Evolutionary conservation across 2,888 invertebrate species (phyloP).

Genomic region (Apamea monoglypha): DNA sequence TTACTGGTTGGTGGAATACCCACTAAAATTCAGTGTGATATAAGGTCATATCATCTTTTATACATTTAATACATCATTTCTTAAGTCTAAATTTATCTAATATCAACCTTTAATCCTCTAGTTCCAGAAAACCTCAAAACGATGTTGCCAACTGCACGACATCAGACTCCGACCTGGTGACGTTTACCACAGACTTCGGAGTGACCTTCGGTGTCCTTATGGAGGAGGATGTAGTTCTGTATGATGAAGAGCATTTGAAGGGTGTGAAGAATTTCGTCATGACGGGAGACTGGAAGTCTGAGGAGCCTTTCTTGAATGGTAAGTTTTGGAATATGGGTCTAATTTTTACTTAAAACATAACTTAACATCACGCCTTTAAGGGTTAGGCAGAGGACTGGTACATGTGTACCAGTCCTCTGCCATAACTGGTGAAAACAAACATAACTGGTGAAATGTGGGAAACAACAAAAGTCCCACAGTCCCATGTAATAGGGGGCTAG

Average conservation of each 20-base stretch:
- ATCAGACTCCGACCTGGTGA: slow-evolving; percentile 59
- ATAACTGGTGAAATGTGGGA: too few species aligned
- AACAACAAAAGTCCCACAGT: too few species aligned
- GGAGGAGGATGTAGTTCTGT: slow-evolving; percentile 80
- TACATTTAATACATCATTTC: not conserved
- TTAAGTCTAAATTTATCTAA: not conserved
- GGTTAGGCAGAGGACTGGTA: not conserved
- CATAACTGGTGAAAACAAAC: too few species aligned
- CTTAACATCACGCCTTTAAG: too few species aligned
- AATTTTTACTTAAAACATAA: not conserved
- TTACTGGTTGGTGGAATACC: too few species aligned
- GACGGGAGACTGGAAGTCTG: slow-evolving; percentile 69
- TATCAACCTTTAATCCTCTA: slow-evolving; percentile 55
- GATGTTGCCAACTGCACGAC: slow-evolving; percentile 73
- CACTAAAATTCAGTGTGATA: too few species aligned
- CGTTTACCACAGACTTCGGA: slow-evolving; percentile 83
- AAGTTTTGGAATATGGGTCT: slow-evolving; percentile 46
- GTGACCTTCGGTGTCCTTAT: slow-evolving; percentile 79
- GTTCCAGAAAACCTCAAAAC: slow-evolving; percentile 79
- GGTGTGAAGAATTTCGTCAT: slow-evolving; percentile 77
- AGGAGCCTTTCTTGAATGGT: slow-evolving; percentile 76
- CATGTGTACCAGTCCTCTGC: too few species aligned
- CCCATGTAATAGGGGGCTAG: not conserved
- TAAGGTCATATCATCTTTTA: not conserved
- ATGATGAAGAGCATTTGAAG: slow-evolving; percentile 64